Evolutionary conservation across 1,140 invertebrate species (phyloP).

Genomic region (Zaprionus gabonicus): DNA sequence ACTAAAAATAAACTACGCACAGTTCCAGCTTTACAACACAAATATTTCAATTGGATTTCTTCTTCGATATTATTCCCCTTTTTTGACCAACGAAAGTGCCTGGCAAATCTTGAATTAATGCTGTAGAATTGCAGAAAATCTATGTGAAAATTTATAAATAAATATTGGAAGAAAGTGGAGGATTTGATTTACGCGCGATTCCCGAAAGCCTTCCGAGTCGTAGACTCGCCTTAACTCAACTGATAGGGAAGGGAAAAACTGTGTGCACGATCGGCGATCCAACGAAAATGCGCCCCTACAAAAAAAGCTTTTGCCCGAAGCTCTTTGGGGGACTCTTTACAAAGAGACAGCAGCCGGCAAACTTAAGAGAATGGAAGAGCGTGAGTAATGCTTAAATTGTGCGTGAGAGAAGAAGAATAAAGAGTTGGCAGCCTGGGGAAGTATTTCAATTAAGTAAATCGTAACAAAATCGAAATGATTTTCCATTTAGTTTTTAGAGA

Average conservation of each 20-base stretch:
- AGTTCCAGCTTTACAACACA: conserved; percentile 55
- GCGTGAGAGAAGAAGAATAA: conserved; percentile 3
- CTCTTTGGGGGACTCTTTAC: conserved; percentile 7
- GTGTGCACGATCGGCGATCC: conserved; percentile 17
- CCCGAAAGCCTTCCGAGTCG: conserved; percentile 42
- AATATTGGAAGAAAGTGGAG: conserved; percentile 27
- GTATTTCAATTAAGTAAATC: conserved; percentile 66
- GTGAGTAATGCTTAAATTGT: not conserved
- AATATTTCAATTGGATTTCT: conserved; percentile 4
- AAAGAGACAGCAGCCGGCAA: conserved; percentile 4
- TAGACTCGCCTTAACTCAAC: conserved; percentile 58
- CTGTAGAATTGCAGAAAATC: conserved; percentile 41
- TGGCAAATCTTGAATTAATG: conserved; percentile 51
- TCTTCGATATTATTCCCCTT: not conserved
- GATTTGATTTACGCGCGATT: conserved; percentile 38
- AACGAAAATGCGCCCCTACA: conserved; percentile 41
- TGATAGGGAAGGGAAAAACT: conserved; percentile 68
- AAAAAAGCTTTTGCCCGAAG: conserved; percentile 40
- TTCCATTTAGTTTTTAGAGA: conserved; percentile 37
- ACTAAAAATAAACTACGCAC: conserved; percentile 68
- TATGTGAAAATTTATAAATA: conserved; percentile 66
- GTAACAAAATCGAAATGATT: conserved; percentile 59
- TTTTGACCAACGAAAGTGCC: conserved; percentile 39
- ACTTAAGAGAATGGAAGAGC: conserved; percentile 33
- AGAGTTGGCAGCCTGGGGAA: conserved; percentile 7